Conservation (phyloP, 2,888 invertebrate species). For the Andrena fulva region DNA sequence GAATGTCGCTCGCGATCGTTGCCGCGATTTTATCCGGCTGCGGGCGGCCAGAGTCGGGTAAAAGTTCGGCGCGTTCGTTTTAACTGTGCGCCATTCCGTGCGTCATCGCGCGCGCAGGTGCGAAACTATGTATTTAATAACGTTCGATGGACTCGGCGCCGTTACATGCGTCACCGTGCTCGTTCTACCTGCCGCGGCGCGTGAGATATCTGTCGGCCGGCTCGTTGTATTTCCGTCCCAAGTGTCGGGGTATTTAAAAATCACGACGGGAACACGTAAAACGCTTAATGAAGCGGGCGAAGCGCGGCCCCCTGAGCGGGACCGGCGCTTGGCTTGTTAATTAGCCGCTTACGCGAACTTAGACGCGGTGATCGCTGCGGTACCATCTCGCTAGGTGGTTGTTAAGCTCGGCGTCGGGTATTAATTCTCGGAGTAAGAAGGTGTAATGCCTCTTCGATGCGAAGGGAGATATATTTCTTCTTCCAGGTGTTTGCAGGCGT, state of each 20-base stretch:
- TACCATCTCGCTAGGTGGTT: constrained; percentile 12
- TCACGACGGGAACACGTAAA: constrained; percentile 1
- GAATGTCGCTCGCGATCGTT: constrained; percentile 22
- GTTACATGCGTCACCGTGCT: constrained; percentile 28
- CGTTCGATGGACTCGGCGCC: constrained; percentile 8
- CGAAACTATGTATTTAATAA: constrained; percentile 35
- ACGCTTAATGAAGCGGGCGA: constrained; percentile 36
- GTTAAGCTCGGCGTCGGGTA: constrained; percentile 18
- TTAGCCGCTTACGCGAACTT: constrained; percentile 31
- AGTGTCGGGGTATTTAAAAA: not conserved
- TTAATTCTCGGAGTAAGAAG: constrained; percentile 26
- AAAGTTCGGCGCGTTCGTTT: constrained; percentile 46
- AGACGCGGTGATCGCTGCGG: constrained; percentile 38
- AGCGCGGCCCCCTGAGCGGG: constrained; percentile 29
- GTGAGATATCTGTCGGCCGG: not conserved
- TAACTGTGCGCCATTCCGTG: constrained; percentile 20
- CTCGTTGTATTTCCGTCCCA: not conserved
- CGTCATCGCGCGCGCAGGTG: constrained; percentile 55
- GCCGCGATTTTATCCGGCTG: constrained; percentile 25
- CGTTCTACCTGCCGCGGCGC: not conserved
- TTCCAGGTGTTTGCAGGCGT: no score
- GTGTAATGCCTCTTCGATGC: not conserved
- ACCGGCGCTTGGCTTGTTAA: constrained; percentile 34
- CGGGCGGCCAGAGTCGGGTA: not conserved
- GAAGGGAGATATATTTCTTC: no score